phyloP scores from a whole-genome alignment of 2,888 invertebrate genomes.

The Elegia similella region DNA sequence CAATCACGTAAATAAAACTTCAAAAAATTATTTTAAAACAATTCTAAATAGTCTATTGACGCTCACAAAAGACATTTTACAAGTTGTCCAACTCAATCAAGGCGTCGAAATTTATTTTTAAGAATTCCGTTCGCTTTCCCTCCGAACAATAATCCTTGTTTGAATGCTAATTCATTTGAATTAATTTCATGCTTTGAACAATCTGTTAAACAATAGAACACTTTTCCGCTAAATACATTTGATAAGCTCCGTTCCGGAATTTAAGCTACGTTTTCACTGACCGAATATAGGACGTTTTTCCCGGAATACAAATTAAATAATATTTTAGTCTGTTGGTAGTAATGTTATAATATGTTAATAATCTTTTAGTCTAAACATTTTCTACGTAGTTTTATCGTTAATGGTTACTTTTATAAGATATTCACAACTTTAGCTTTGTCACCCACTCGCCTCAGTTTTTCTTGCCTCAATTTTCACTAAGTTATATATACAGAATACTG shows the following conservation, averaged over 20 bases:
- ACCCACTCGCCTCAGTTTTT: too few species aligned
- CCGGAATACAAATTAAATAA: neutral
- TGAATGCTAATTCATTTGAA: constrained; percentile 72
- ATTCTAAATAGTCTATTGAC: constrained; percentile 31
- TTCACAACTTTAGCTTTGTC: too few species aligned
- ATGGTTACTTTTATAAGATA: too few species aligned
- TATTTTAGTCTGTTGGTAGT: neutral
- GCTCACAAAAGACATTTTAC: constrained; percentile 43
- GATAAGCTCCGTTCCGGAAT: neutral
- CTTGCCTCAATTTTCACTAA: too few species aligned
- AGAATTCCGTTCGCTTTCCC: constrained; percentile 52
- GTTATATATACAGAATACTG: too few species aligned
- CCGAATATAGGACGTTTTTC: neutral
- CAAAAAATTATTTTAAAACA: constrained; percentile 18
- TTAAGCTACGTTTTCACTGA: neutral
- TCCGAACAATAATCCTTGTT: constrained; percentile 69
- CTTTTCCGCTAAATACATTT: constrained; percentile 19
- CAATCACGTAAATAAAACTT: too few species aligned
- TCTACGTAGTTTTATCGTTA: too few species aligned
- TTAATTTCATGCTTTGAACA: constrained; percentile 60
- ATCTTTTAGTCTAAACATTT: too few species aligned
- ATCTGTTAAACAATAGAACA: constrained; percentile 52
- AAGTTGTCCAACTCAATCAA: constrained; percentile 47
- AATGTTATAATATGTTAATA: too few species aligned
- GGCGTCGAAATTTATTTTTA: constrained; percentile 52